These are phyloP conservation scores for Ursus arctos DNA, from an alignment of 2,113 vertebrate genomes.

Conservation along the genomic window DNA sequence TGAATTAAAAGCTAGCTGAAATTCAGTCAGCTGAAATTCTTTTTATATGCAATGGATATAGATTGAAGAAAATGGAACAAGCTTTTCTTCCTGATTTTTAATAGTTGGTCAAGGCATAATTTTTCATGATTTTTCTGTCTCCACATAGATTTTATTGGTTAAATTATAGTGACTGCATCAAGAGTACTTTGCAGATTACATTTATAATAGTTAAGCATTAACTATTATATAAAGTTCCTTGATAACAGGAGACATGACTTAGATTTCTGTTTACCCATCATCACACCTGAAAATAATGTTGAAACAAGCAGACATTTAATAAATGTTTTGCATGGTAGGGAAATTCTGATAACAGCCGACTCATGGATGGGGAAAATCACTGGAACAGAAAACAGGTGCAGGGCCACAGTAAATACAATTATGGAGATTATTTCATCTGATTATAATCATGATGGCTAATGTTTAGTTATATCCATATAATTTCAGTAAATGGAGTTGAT, in stretches of 20 bases:
- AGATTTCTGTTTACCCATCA: background rate
- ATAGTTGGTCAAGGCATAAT: background rate
- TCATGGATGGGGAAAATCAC: background rate
- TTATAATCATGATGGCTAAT: constrained; percentile 76
- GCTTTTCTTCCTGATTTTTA: background rate
- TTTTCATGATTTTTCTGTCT: constrained; percentile 16
- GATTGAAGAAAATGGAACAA: background rate
- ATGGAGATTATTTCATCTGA: constrained; percentile 59
- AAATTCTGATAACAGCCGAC: background rate
- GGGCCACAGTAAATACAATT: constrained; percentile 58
- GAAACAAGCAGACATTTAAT: constrained; percentile 11
- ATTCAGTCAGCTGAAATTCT: background rate
- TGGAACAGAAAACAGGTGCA: constrained; percentile 65
- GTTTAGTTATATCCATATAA: constrained; percentile 56
- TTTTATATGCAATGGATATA: background rate
- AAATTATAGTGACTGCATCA: background rate
- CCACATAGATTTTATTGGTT: background rate
- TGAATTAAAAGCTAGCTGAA: background rate
- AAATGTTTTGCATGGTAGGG: background rate
- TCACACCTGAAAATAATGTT: background rate
- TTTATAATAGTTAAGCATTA: background rate
- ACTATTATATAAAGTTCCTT: background rate
- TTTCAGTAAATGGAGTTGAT: constrained; percentile 65
- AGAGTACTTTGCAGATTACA: background rate
- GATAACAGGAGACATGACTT: background rate